Percentiles rank a stretch among this genome's conserved stretches.
These are phyloP conservation scores for Pyrrhia umbra DNA, from an alignment of 2,888 invertebrate species.

Conservation along the genomic window DNA sequence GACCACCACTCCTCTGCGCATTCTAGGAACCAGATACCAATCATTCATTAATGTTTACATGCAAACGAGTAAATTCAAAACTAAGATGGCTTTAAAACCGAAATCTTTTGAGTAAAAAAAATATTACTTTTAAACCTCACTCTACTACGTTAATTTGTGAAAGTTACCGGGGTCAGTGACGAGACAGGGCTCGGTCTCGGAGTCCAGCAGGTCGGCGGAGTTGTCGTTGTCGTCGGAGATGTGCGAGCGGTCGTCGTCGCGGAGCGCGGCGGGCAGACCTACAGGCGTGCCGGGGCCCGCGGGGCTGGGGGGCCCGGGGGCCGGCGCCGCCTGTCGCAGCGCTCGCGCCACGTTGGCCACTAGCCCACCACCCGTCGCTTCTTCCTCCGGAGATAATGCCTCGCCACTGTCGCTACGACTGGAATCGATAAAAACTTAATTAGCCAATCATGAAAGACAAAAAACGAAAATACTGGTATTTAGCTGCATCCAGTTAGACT, in stretches of 20 bases:
- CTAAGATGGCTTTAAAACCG: no score
- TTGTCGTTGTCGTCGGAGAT: conserved; percentile 91
- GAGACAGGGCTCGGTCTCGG: conserved; percentile 95
- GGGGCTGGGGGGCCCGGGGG: conserved; percentile 46
- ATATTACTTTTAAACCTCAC: no score
- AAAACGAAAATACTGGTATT: no score
- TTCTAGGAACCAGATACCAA: conserved; percentile 66
- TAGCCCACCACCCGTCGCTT: conserved; percentile 82
- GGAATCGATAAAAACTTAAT: conserved; percentile 30
- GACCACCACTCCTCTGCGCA: conserved; percentile 87
- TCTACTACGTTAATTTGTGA: conserved; percentile 64
- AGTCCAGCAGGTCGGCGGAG: conserved; percentile 94
- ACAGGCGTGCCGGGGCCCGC: conserved; percentile 50
- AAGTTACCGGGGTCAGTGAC: conserved; percentile 94
- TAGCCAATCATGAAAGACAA: no score
- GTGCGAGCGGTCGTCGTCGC: conserved; percentile 81
- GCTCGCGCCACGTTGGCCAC: conserved; percentile 93
- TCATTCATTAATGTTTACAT: neutral
- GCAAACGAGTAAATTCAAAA: no score
- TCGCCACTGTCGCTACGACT: conserved; percentile 92
- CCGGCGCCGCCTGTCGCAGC: conserved; percentile 74
- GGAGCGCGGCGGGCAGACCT: conserved; percentile 14
- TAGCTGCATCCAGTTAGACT: no score
- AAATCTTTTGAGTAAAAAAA: no score
- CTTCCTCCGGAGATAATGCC: conserved; percentile 91